Evolutionary conservation across 64 coral and sea anemone genomes (phyloP), one percentile per base, ranked within the genome.

Genomic region (Trachythela sp.): DNA sequence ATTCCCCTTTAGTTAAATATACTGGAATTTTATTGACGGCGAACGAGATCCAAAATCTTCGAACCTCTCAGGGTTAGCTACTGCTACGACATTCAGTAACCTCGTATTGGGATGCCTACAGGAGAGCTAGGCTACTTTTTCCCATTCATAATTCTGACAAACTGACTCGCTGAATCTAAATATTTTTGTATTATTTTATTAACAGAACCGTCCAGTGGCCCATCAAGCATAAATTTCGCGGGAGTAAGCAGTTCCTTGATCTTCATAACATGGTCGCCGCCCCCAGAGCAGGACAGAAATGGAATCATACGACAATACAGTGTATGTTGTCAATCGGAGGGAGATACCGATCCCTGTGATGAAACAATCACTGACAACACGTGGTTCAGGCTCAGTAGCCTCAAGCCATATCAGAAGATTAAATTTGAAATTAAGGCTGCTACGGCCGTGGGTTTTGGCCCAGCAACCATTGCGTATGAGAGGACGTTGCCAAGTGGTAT

Each of bases 171-270:
- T 64, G 22, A 64, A 8, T 1, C 34, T 39, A 29, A 37, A 39
- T 30, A 35, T 80, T 80, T 3, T 30, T 38, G 20, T 39, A 9
- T 80, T 6, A 6, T 39, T 38, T 80, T n/a, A 34, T 22, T 10
- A 36, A 80, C 26, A 80, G 75, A 80, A 80, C 75, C 75, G 30
- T 37, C 31, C 15, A 80, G 33, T 80, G 75, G 75, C 15, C 75
- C 75, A 15, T 34, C 37, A 35, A 80, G 35, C 42, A 6, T 45
- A 80, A 22, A 5, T 18, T 80, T 80, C 33, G 0, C 75, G 9
- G 15, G 34, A 10, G 33, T 80, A 35, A 80, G 20, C 33, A 17
- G 13, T 36, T 37, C 31, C 30, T 80, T 29, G 15, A 80, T 80
- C 20, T 37, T 80, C 13, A 4, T 80, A 39, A 9, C 37, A 0